Percentiles rank a stretch among this genome's conserved stretches.
phyloP scores from a whole-genome alignment of 1,140 invertebrate genomes.

The Neodiprion fabricii region DNA sequence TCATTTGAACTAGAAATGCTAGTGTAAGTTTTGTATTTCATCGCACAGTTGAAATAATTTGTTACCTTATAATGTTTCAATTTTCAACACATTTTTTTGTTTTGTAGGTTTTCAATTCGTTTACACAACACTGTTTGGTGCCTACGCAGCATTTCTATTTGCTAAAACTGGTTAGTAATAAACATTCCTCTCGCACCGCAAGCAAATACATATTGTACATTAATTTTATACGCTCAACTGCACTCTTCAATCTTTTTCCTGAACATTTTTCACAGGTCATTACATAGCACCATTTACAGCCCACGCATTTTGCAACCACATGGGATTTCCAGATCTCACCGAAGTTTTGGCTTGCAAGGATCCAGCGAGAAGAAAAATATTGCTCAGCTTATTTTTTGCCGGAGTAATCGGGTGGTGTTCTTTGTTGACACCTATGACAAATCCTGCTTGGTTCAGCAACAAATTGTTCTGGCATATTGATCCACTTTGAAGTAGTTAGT shows the following conservation, averaged over 20 bases:
- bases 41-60: too few relatives aligned
- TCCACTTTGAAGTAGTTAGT: slow-evolving; percentile 33
- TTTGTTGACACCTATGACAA: slow-evolving; percentile 79
- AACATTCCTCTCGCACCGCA: slow-evolving; percentile 15
- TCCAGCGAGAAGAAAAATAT: slow-evolving; percentile 67
- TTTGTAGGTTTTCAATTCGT: slow-evolving; percentile 84
- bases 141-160: slow-evolving; percentile 91
- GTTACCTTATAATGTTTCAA: too few relatives aligned
- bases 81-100: slow-evolving; percentile 28
- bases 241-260: slow-evolving; percentile 12
- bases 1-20: slow-evolving; percentile 15
- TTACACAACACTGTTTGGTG: slow-evolving; percentile 93
- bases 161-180: slow-evolving; percentile 67
- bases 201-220: slow-evolving; percentile 17
- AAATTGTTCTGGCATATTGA: slow-evolving; percentile 65
- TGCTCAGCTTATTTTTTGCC: slow-evolving; percentile 72
- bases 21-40: background rate
- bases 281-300: slow-evolving; percentile 86
- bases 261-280: slow-evolving; percentile 71
- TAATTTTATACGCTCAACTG: slow-evolving; percentile 13
- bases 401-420: slow-evolving; percentile 82
- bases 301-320: slow-evolving; percentile 95
- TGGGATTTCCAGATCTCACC: slow-evolving; percentile 91
- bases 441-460: slow-evolving; percentile 79
- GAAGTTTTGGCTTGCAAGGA: slow-evolving; percentile 76